Evolutionary conservation across 2,113 vertebrate species (phyloP).

Genomic region (Herpailurus yagouaroundi): DNA sequence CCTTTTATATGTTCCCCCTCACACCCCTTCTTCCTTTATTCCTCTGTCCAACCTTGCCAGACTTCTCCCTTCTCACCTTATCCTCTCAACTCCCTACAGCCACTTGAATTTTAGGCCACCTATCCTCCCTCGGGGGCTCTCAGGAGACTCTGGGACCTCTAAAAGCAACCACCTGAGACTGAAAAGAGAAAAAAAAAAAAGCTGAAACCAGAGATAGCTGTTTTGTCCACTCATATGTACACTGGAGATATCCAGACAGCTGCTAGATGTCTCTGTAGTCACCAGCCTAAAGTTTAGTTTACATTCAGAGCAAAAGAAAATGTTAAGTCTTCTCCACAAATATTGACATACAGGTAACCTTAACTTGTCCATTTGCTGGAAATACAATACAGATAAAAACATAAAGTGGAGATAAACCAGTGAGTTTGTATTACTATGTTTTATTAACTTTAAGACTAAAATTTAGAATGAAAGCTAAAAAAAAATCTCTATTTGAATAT

Average conservation of each 20-base stretch:
- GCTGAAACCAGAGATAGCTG: neutral
- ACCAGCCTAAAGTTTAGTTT: neutral
- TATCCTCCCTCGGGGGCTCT: neutral
- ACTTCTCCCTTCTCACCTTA: neutral
- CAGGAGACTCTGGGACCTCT: neutral
- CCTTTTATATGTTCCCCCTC: neutral
- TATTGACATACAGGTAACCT: neutral
- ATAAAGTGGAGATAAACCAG: neutral
- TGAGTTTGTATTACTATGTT: neutral
- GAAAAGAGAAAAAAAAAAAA: neutral
- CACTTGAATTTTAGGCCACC: neutral
- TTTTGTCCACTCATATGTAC: neutral
- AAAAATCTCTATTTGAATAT: neutral
- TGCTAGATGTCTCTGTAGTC: neutral
- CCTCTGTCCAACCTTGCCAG: neutral
- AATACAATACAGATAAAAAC: neutral
- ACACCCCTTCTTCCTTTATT: neutral
- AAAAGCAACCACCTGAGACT: neutral
- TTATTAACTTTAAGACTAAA: neutral
- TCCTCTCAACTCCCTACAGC: neutral
- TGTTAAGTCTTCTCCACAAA: neutral
- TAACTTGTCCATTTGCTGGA: slow-evolving; percentile 1
- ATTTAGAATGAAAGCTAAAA: neutral
- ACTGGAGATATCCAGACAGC: neutral
- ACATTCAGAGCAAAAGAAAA: neutral